phyloP scores from a whole-genome alignment of 1,140 invertebrate species.

The Nylanderia fulva region DNA sequence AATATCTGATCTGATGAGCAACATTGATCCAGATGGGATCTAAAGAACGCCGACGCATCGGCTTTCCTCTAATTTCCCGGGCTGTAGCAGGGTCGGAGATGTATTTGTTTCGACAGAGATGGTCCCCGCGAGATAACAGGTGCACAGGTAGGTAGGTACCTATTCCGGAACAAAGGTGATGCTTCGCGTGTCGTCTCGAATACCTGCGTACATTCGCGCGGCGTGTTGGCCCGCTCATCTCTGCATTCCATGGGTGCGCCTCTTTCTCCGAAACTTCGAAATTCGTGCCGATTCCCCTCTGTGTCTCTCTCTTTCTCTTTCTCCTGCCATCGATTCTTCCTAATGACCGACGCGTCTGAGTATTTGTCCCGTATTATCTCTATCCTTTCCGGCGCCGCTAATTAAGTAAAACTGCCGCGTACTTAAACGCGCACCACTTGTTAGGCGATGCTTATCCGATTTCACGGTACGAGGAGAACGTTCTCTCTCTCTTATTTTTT shows the following conservation, averaged over 20 bases:
- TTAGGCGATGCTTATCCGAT: conserved; percentile 52
- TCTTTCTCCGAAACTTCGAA: conserved; percentile 51
- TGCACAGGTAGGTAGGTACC: too few species aligned
- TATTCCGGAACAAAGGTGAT: conserved; percentile 65
- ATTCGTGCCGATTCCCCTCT: conserved; percentile 24
- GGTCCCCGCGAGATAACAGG: conserved; percentile 58
- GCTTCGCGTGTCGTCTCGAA: conserved; percentile 51
- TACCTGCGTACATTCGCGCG: conserved; percentile 40
- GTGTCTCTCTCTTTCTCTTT: too few species aligned
- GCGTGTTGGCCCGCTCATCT: conserved; percentile 55
- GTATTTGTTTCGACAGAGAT: conserved; percentile 52
- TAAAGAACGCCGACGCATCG: conserved; percentile 38
- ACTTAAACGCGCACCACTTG: conserved; percentile 42
- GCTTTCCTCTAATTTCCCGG: conserved; percentile 70
- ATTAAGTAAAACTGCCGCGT: conserved; percentile 59
- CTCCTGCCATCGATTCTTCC: conserved; percentile 18
- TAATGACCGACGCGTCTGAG: conserved; percentile 21
- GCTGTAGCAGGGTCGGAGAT: conserved; percentile 12
- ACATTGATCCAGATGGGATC: conserved; percentile 55
- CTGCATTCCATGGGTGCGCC: conserved; percentile 44
- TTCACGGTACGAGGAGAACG: conserved; percentile 42
- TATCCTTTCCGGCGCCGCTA: conserved; percentile 37
- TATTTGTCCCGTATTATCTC: conserved; percentile 16
- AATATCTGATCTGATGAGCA: conserved; percentile 63
- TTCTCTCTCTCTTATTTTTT: not conserved